Evolutionary conservation across 2,797 vertebrate species (phyloP).

Genomic region (Chaetophractus vellerosus): DNA sequence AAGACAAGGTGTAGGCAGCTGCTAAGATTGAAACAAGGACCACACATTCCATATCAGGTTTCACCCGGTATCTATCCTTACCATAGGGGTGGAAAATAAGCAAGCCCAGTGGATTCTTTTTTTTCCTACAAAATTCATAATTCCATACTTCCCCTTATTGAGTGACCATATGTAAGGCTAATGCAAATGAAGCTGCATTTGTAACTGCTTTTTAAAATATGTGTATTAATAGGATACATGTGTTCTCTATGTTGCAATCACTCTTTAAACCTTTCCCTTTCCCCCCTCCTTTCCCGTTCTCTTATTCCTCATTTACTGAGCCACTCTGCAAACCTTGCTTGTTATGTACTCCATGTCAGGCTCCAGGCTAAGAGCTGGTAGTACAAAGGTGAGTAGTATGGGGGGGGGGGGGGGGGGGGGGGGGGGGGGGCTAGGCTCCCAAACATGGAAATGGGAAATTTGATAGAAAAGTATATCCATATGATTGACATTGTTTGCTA

Average conservation of each 20-base stretch:
- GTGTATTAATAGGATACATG: fast-evolving
- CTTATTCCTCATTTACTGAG: neutral
- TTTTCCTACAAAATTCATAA: neutral
- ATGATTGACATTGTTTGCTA: neutral
- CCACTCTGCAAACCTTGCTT: neutral
- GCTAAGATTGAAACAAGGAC: neutral
- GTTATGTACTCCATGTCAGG: neutral
- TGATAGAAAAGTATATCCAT: neutral
- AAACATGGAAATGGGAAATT: neutral
- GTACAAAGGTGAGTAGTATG: neutral
- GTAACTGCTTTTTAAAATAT: neutral
- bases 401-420: fast-evolving
- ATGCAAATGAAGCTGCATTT: neutral
- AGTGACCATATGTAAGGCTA: neutral
- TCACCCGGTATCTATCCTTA: fast-evolving
- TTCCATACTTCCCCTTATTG: neutral
- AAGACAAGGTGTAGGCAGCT: neutral
- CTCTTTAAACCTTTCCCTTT: fast-evolving
- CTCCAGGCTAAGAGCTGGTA: neutral
- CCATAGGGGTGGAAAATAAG: neutral
- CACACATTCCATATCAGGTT: neutral
- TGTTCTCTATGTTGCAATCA: neutral
- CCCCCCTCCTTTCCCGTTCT: neutral
- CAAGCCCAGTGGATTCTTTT: neutral
- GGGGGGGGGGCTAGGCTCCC: too few relatives aligned